These are phyloP conservation scores for Meloe dianella DNA, from an alignment of 2,888 invertebrate genomes.

Conservation along the genomic window DNA sequence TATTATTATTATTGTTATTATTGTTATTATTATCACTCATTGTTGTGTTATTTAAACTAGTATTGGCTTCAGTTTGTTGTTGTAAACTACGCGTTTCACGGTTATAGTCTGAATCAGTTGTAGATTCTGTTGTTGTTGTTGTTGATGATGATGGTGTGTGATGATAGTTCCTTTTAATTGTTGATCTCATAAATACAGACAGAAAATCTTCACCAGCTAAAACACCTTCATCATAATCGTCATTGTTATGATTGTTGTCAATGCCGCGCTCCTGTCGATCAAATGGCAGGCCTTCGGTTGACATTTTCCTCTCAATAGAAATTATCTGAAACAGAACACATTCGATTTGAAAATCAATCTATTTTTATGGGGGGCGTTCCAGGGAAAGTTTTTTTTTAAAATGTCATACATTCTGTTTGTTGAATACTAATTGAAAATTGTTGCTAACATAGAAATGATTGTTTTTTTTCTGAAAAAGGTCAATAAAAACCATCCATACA, in stretches of 20 bases:
- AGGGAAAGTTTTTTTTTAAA: not conserved
- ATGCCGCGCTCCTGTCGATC: constrained; percentile 53
- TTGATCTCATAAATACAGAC: constrained; percentile 57
- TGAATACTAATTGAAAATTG: not conserved
- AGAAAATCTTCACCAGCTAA: constrained; percentile 60
- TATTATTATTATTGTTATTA: not conserved
- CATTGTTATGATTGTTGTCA: constrained; percentile 33
- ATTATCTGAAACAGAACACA: constrained; percentile 50
- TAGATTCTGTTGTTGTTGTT: constrained; percentile 29
- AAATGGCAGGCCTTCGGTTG: constrained; percentile 56
- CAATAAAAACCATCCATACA: not conserved
- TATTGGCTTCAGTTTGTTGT: constrained; percentile 28
- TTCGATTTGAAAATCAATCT: no score
- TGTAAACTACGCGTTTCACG: constrained; percentile 27
- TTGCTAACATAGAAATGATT: not conserved
- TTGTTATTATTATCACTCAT: constrained; percentile 21
- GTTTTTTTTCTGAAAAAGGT: not conserved
- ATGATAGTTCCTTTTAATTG: constrained; percentile 27
- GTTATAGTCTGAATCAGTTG: constrained; percentile 15
- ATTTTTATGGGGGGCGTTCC: not conserved
- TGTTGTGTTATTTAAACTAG: constrained; percentile 22
- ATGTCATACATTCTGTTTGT: not conserved
- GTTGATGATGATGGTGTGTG: constrained; percentile 19
- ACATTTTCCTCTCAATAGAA: constrained; percentile 47
- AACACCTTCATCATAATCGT: constrained; percentile 53